phyloP scores from a whole-genome alignment of 2,888 invertebrate species.

The Mesoligia furuncula region DNA sequence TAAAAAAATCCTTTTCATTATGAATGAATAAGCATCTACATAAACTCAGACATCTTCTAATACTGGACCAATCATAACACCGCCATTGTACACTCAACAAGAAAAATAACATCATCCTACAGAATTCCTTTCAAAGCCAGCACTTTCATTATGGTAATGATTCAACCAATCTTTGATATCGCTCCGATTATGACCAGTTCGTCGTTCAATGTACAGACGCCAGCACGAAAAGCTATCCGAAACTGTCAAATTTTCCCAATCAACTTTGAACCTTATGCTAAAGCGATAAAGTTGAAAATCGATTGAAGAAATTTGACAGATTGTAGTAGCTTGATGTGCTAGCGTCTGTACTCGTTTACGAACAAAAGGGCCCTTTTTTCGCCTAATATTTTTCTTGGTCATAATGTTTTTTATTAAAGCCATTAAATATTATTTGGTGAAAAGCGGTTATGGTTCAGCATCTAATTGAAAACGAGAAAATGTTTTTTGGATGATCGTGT shows the following conservation, averaged over 20 bases:
- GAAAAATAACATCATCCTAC: constrained; percentile 28
- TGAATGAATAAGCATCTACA: neutral
- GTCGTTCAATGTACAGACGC: constrained; percentile 53
- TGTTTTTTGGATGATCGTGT: constrained; percentile 34
- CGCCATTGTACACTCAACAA: constrained; percentile 27
- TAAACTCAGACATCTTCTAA: neutral
- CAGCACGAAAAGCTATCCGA: too few species aligned
- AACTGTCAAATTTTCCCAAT: too few species aligned
- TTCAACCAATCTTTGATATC: constrained; percentile 70
- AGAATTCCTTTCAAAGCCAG: constrained; percentile 49
- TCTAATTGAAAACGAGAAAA: constrained; percentile 40
- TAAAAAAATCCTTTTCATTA: neutral
- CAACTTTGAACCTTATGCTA: too few species aligned
- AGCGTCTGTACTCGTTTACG: constrained; percentile 45
- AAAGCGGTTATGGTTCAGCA: constrained; percentile 38
- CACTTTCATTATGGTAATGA: constrained; percentile 74
- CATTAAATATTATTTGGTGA: constrained; percentile 55
- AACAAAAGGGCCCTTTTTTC: constrained; percentile 48
- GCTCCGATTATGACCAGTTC: constrained; percentile 68
- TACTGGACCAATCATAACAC: constrained; percentile 17
- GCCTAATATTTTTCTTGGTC: constrained; percentile 54
- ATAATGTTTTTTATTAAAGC: constrained; percentile 64
- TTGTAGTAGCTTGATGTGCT: too few species aligned
- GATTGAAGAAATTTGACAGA: too few species aligned
- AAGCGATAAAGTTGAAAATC: too few species aligned